A percentile compares a stretch with the other conserved stretches of the same genome.
phyloP scores from a whole-genome alignment of 2,113 vertebrate genomes.

The Lampris incognitus region DNA sequence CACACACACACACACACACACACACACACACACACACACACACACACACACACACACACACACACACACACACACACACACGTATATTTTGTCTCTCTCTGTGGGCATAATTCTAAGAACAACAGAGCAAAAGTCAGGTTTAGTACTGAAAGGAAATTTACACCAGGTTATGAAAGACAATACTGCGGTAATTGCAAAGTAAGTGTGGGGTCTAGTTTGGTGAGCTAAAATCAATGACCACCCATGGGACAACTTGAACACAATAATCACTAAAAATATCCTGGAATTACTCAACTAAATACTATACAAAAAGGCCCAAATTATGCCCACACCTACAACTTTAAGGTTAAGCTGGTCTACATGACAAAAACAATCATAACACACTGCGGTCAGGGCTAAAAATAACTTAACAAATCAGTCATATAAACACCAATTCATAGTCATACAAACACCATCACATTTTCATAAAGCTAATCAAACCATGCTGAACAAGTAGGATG shows the following conservation, averaged over 20 bases:
- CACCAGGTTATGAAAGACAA: slow-evolving; percentile 72
- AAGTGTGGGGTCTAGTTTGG: slow-evolving; percentile 66
- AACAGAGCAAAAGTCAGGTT: slow-evolving; percentile 59
- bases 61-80: slow-evolving; percentile 15
- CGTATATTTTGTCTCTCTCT: slow-evolving; percentile 31
- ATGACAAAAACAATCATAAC: slow-evolving; percentile 61
- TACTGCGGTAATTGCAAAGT: slow-evolving; percentile 70
- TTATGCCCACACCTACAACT: slow-evolving; percentile 62
- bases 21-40: too few relatives aligned
- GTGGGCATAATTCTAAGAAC: slow-evolving; percentile 47
- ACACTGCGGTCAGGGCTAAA: slow-evolving; percentile 46
- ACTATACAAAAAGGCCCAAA: slow-evolving; percentile 64
- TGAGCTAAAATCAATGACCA: slow-evolving; percentile 74
- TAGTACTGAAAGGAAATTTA: slow-evolving; percentile 60
- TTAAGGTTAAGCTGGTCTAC: slow-evolving; percentile 55
- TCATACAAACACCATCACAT: slow-evolving; percentile 57
- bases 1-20: slow-evolving; percentile 6
- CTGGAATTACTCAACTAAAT: slow-evolving; percentile 74
- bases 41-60: slow-evolving; percentile 13
- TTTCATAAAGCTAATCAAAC: slow-evolving; percentile 53
- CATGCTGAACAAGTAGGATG: slow-evolving; percentile 20
- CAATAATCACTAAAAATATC: slow-evolving; percentile 71
- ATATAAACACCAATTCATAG: slow-evolving; percentile 55
- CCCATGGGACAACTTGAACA: slow-evolving; percentile 73
- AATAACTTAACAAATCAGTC: slow-evolving; percentile 56